phyloP scores from a whole-genome alignment of 2,113 vertebrate species.

The Eupsittula cactorum region DNA sequence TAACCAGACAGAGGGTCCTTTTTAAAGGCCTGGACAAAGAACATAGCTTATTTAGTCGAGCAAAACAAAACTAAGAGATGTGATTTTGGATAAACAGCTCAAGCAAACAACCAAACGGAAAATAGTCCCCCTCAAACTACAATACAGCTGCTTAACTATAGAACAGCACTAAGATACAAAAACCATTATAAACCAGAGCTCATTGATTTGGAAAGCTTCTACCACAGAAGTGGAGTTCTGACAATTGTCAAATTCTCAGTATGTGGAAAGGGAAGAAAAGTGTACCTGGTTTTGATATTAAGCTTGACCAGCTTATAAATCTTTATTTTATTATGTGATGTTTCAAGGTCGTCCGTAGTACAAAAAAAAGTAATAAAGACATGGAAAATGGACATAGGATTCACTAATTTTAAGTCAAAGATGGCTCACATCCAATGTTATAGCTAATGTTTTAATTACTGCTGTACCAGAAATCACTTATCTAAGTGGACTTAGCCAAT shows the following conservation, averaged over 20 bases:
- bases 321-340: background rate
- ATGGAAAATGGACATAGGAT: background rate
- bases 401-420: background rate
- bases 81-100: background rate
- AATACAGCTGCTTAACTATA: background rate
- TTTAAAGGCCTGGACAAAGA: background rate
- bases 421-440: background rate
- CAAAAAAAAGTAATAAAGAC: background rate
- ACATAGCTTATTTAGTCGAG: background rate
- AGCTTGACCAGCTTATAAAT: background rate
- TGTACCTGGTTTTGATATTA: background rate
- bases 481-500: background rate
- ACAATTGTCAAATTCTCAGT: background rate
- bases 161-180: background rate
- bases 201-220: background rate
- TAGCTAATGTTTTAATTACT: background rate
- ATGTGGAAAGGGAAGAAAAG: background rate
- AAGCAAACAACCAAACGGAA: background rate
- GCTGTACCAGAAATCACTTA: background rate
- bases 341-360: background rate
- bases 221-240: background rate
- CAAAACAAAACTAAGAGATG: background rate
- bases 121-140: background rate
- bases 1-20: background rate
- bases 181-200: background rate